phyloP scores from a whole-genome alignment of 2,888 invertebrate species.

The Gastrophysa polygoni region DNA sequence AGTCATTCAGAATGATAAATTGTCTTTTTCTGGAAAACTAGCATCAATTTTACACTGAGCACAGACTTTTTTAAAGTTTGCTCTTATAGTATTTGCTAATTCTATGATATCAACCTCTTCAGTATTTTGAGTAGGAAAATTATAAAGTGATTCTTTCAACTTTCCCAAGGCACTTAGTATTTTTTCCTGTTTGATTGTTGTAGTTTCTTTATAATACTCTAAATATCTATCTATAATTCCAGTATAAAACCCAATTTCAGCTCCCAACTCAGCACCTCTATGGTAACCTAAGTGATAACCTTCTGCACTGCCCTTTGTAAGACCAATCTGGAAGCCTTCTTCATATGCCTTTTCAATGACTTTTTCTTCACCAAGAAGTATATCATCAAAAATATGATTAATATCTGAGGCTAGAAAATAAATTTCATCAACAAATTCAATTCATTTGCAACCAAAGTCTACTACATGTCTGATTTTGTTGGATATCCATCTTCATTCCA shows the following conservation, averaged over 20 bases:
- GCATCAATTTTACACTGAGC: conserved; percentile 69
- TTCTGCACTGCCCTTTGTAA: conserved; percentile 67
- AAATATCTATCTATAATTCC: conserved; percentile 62
- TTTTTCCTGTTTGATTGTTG: conserved; percentile 62
- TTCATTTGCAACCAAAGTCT: neutral
- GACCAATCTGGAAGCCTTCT: conserved; percentile 71
- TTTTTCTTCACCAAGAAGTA: conserved; percentile 72
- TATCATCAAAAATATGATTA: conserved; percentile 75
- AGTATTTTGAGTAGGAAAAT: conserved; percentile 71
- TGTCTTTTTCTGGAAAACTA: conserved; percentile 61
- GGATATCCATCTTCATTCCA: neutral
- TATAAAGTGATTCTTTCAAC: conserved; percentile 65
- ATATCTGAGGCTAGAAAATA: conserved; percentile 66
- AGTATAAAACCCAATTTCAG: conserved; percentile 77
- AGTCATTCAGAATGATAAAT: conserved; percentile 65
- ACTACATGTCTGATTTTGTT: neutral
- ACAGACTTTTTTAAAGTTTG: conserved; percentile 72
- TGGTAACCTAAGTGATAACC: conserved; percentile 80
- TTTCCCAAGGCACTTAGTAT: conserved; percentile 61
- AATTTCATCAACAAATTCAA: too few relatives aligned
- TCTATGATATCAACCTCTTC: conserved; percentile 70
- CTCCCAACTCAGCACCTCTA: conserved; percentile 75
- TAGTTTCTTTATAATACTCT: conserved; percentile 37
- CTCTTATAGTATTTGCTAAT: conserved; percentile 67
- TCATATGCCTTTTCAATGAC: conserved; percentile 68